Evolutionary conservation across 2,113 vertebrate genomes (phyloP).

Genomic region (Diphyllodes magnificus): DNA sequence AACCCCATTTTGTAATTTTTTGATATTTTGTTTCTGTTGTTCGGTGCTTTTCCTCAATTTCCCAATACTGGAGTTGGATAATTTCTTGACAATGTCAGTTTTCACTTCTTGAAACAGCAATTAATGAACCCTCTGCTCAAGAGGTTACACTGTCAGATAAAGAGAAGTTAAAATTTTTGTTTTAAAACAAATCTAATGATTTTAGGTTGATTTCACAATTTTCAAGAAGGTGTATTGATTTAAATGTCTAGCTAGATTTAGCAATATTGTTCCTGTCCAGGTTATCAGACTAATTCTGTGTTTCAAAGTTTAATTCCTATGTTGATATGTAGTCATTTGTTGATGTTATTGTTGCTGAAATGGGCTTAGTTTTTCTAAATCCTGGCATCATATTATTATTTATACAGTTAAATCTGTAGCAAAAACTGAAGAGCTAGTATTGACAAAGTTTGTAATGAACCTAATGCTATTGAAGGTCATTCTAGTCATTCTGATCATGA

Average conservation of each 20-base stretch:
- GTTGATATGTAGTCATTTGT: neutral
- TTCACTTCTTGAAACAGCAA: neutral
- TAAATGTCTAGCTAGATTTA: neutral
- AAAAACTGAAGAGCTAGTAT: neutral
- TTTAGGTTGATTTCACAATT: neutral
- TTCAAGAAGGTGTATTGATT: neutral
- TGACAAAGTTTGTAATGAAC: slow-evolving; percentile 18
- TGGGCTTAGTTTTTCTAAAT: neutral
- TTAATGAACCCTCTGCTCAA: neutral
- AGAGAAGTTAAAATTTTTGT: neutral
- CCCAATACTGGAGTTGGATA: neutral
- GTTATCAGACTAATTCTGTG: neutral
- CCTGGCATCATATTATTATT: neutral
- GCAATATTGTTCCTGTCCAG: neutral
- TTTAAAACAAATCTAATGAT: neutral
- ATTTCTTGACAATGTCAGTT: neutral
- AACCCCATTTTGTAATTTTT: neutral
- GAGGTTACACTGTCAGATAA: neutral
- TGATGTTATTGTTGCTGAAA: neutral
- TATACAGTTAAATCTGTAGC: neutral
- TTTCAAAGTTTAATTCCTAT: neutral
- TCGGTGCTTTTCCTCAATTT: neutral
- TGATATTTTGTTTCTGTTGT: neutral
- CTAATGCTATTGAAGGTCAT: slow-evolving; percentile 14
- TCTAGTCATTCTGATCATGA: slow-evolving; percentile 28